Base-by-base conservation (phyloP, 2,888 invertebrate species). In the Cerastis rubricosa region DNA sequence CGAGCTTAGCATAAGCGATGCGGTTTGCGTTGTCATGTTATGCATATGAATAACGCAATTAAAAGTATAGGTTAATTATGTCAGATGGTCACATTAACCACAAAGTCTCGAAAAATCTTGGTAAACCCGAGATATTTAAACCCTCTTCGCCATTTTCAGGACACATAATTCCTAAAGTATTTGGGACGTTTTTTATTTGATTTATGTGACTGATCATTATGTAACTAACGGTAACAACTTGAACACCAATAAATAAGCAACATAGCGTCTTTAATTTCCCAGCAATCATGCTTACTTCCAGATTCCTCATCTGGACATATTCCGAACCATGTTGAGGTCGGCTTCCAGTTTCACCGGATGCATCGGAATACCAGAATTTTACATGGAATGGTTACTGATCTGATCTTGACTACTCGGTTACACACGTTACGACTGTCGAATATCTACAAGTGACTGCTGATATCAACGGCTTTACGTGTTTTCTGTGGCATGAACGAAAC, bases 31-130 rank as follows among this genome's bases (percentile, higher is more conserved):
- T 64, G 67, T 57, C 49, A 78, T 71, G 78, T 78, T 63, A 67
- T 80, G 83, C 80, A 80, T 83, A 83, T 83, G 71, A 78, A 80
- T 71, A 43, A 54, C 66, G 25, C 19, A 83, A 83, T 80, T 71
- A 78, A 51, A 71, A 57, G 43, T 77, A n/a, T 35, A 8, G 57
- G 22, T 67, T 78, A 43, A 61, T 35, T 67, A 17, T 54, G 14
- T 25, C 43, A 29, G 35, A 8, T 54, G 61, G 67, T 63, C 67
- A 17, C 0, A 17, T 5, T 22, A 43, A 71, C 35, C 25, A 29
- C 8, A 69, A 8, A 9, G 35, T 17, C 3, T 68, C 6, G 7
- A 40, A 19, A 17, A 40, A 19, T 29, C 11, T 29, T 8, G 2
- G 0, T 12, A 11, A 35, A 51, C 12, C 8, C 11, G 11, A 25